A percentile compares a stretch with the other conserved stretches of the same genome.
phyloP scores from a whole-genome alignment of 2,797 vertebrate species.

The Thunnus albacares region DNA sequence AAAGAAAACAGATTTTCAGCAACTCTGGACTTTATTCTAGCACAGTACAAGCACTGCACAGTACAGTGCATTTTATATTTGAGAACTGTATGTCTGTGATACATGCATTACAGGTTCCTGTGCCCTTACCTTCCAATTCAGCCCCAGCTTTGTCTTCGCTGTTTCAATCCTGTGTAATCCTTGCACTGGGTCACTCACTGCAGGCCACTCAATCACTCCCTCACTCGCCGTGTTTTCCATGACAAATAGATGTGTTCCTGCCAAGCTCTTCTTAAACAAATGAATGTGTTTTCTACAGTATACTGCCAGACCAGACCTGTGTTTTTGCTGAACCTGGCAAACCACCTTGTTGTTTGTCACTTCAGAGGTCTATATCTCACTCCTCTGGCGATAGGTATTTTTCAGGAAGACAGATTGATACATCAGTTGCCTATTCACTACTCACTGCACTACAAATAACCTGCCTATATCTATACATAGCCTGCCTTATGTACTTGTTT shows the following conservation, averaged over 20 bases:
- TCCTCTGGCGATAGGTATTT: slow-evolving; percentile 66
- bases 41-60: neutral
- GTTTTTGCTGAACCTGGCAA: slow-evolving; percentile 77
- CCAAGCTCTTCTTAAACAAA: slow-evolving; percentile 71
- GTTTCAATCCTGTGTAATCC: slow-evolving; percentile 55
- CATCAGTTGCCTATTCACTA: slow-evolving; percentile 58
- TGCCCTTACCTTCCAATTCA: slow-evolving; percentile 27
- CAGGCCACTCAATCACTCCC: slow-evolving; percentile 66
- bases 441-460: slow-evolving; percentile 65
- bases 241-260: slow-evolving; percentile 75
- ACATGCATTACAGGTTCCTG: slow-evolving; percentile 4
- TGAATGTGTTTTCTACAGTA: slow-evolving; percentile 58
- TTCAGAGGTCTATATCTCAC: slow-evolving; percentile 65
- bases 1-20: neutral
- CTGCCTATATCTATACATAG: slow-evolving; percentile 48
- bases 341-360: slow-evolving; percentile 71
- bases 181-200: slow-evolving; percentile 47
- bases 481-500: slow-evolving; percentile 43
- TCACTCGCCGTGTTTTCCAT: slow-evolving; percentile 47
- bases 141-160: slow-evolving; percentile 31
- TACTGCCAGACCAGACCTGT: slow-evolving; percentile 9
- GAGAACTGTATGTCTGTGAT: neutral
- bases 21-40: neutral
- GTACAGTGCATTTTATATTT: neutral
- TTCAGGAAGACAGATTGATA: slow-evolving; percentile 74